Evolutionary conservation across 2,797 vertebrate species (phyloP).

Genomic region (Streptopelia turtur): DNA sequence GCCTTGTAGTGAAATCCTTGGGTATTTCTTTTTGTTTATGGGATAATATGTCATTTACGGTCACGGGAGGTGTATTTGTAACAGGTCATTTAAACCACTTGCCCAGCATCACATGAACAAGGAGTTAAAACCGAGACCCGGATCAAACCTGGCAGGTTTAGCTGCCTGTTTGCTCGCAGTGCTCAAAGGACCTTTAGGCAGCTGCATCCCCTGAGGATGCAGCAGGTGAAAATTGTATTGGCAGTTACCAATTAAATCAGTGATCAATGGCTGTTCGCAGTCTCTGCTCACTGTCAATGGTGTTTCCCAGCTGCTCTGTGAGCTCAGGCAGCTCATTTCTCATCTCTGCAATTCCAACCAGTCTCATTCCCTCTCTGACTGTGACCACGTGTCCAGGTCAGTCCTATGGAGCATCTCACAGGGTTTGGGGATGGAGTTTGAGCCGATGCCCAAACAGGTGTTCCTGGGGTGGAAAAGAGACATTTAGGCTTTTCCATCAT

Average conservation of each 20-base stretch:
- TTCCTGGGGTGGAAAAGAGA: background rate
- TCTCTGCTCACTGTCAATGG: background rate
- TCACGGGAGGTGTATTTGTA: fast-evolving
- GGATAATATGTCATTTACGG: fast-evolving
- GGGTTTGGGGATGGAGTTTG: fast-evolving
- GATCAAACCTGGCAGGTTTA: background rate
- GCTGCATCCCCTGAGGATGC: background rate
- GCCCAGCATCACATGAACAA: fast-evolving
- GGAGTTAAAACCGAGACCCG: background rate
- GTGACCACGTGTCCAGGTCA: fast-evolving
- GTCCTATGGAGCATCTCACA: fast-evolving
- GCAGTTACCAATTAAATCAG: background rate
- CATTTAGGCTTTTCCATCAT: fast-evolving
- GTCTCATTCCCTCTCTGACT: background rate
- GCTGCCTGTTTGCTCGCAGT: background rate
- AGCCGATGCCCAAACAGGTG: fast-evolving
- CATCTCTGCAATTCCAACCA: fast-evolving
- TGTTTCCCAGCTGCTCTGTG: background rate
- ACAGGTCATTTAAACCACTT: fast-evolving
- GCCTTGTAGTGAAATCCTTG: background rate
- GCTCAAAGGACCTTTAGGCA: background rate
- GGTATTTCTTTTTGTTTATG: fast-evolving
- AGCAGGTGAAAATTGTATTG: background rate
- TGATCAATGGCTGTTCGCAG: fast-evolving
- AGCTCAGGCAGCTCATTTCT: background rate